These are phyloP conservation scores for Nymphalis c-album DNA, from an alignment of 2,888 invertebrate genomes.

Conservation along the genomic window DNA sequence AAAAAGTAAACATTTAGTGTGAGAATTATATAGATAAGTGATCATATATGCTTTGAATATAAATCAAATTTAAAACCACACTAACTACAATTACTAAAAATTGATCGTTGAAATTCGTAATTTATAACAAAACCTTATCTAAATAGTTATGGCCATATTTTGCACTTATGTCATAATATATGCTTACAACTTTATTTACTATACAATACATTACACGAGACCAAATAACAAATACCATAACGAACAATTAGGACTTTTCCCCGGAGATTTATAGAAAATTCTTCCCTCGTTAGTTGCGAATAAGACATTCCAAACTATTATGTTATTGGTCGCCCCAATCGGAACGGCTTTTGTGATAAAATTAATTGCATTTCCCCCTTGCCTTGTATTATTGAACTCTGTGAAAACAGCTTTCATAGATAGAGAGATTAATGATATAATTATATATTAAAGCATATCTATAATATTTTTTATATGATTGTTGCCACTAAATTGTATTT, in stretches of 20 bases:
- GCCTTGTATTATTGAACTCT: conserved; percentile 41
- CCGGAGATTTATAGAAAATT: conserved; percentile 35
- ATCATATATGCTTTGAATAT: no score
- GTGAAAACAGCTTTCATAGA: conserved; percentile 40
- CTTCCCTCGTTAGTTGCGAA: conserved; percentile 35
- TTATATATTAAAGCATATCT: neutral
- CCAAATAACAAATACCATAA: conserved; percentile 21
- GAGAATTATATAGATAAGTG: no score
- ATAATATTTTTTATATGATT: neutral
- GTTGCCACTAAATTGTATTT: neutral
- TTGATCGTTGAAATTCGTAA: no score
- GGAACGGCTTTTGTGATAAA: conserved; percentile 68
- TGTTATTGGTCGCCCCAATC: conserved; percentile 43
- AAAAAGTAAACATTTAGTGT: no score
- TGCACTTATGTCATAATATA: neutral
- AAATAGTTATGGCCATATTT: neutral
- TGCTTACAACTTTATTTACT: neutral
- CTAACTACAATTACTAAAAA: no score
- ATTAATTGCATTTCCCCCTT: conserved; percentile 74
- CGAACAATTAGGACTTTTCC: conserved; percentile 21
- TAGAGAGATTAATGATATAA: conserved; percentile 33
- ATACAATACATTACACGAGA: neutral
- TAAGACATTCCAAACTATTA: conserved; percentile 50
- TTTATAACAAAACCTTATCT: no score
- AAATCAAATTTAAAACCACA: no score